Conservation (phyloP, 2,113 vertebrate species). For the Boulengeromyrus knoepffleri region DNA sequence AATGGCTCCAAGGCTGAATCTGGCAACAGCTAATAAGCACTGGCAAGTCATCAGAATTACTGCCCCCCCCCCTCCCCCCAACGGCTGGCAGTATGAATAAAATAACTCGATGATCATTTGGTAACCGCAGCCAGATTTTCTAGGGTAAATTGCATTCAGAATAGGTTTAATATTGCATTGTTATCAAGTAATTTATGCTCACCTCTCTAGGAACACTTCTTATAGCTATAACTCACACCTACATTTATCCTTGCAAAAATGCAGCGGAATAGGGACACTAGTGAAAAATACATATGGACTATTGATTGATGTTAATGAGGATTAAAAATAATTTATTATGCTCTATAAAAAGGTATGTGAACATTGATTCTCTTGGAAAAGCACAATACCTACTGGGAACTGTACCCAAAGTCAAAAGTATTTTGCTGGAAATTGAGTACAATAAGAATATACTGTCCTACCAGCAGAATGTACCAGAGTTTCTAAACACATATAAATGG, state of each 20-base stretch:
- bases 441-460: neutral
- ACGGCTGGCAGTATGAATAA: neutral
- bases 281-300: neutral
- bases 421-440: neutral
- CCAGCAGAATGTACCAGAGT: neutral
- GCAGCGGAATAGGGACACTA: neutral
- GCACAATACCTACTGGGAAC: neutral
- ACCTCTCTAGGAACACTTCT: neutral
- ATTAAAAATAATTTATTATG: neutral
- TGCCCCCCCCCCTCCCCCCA: neutral
- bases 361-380: too few relatives aligned
- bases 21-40: neutral
- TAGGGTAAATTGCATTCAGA: neutral
- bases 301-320: neutral
- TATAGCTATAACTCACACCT: neutral
- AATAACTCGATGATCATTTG: neutral
- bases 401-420: neutral
- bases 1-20: neutral
- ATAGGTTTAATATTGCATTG: constrained; percentile 1
- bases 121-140: neutral
- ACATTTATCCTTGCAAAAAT: neutral
- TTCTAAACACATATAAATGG: neutral
- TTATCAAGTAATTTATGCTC: neutral
- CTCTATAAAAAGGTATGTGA: neutral
- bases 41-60: neutral